Percentiles rank a stretch among this genome's conserved stretches.
Evolutionary conservation across 2,113 vertebrate species (phyloP).

Genomic region (Gracilinanus agilis): DNA sequence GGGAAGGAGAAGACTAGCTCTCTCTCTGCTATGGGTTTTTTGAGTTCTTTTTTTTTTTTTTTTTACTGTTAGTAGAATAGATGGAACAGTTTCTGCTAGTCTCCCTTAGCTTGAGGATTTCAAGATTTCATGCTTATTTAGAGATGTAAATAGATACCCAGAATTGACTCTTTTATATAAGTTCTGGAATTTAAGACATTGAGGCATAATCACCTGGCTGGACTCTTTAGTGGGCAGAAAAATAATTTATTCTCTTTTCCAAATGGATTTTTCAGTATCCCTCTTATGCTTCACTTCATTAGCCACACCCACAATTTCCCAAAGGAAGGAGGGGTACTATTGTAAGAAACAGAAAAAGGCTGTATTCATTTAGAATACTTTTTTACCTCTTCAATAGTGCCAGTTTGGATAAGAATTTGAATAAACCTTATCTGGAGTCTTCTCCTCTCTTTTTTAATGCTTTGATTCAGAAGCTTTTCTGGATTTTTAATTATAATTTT

Average conservation of each 20-base stretch:
- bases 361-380: slow-evolving; percentile 76
- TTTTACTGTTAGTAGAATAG: neutral
- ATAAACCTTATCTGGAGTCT: slow-evolving; percentile 72
- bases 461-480: slow-evolving; percentile 72
- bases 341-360: slow-evolving; percentile 43
- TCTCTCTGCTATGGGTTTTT: neutral
- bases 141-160: neutral
- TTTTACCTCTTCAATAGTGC: slow-evolving; percentile 75
- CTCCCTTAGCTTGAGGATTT: neutral
- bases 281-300: slow-evolving; percentile 5
- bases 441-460: slow-evolving; percentile 75
- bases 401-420: slow-evolving; percentile 78
- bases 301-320: neutral
- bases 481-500: slow-evolving; percentile 81
- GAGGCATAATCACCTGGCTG: neutral
- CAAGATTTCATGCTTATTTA: neutral
- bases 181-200: neutral
- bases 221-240: neutral
- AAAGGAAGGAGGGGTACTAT: slow-evolving; percentile 12
- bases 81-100: neutral
- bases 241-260: slow-evolving; percentile 40
- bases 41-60: too few relatives aligned
- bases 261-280: slow-evolving; percentile 73
- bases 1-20: neutral
- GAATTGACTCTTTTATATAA: neutral